Conservation (phyloP, 2,113 vertebrate genomes). For the Meriones unguiculatus region DNA sequence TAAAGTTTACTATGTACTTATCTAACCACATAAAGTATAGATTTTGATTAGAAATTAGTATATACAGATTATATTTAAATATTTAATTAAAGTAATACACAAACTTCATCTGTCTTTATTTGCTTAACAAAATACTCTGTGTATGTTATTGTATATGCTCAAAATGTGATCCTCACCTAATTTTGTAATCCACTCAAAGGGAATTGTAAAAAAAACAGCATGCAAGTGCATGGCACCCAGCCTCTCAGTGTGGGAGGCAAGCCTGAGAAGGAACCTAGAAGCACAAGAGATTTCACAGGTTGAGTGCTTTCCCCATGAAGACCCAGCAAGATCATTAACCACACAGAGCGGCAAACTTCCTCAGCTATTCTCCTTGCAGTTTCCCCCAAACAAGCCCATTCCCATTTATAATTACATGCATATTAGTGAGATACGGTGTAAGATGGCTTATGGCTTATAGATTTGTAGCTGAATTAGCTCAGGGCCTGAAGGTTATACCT, state of each 20-base stretch:
- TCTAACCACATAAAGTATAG: neutral
- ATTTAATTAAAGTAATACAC: slow-evolving; percentile 51
- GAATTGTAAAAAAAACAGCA: slow-evolving; percentile 1
- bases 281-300: neutral
- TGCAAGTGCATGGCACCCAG: neutral
- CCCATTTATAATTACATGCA: slow-evolving; percentile 22
- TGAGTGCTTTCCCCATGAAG: neutral
- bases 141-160: slow-evolving; percentile 15
- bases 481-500: slow-evolving; percentile 52
- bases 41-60: slow-evolving; percentile 22
- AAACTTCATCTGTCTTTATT: neutral
- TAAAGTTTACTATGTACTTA: slow-evolving; percentile 29
- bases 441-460: slow-evolving; percentile 33
- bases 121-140: slow-evolving; percentile 44
- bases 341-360: neutral
- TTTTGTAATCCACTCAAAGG: neutral
- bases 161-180: slow-evolving; percentile 17
- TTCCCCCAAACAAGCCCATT: neutral
- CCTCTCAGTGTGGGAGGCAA: neutral
- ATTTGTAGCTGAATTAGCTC: slow-evolving; percentile 56
- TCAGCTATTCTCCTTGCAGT: neutral
- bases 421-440: slow-evolving; percentile 50
- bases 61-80: slow-evolving; percentile 23
- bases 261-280: neutral
- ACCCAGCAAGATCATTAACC: neutral